phyloP scores from a whole-genome alignment of 2,888 invertebrate species.

The Patella ulyssiponensis region DNA sequence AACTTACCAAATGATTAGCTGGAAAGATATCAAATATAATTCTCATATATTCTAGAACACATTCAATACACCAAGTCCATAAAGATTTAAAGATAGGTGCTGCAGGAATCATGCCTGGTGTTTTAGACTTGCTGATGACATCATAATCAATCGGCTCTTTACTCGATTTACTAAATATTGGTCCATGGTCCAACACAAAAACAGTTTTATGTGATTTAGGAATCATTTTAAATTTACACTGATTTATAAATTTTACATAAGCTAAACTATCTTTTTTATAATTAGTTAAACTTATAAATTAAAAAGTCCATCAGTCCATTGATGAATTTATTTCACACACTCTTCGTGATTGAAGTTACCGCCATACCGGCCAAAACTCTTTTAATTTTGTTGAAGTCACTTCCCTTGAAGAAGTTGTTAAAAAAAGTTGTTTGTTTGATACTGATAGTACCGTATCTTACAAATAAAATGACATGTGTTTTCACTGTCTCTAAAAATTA shows the following conservation, averaged over 20 bases:
- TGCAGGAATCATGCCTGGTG: constrained; percentile 77
- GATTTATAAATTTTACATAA: background rate
- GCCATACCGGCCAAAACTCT: too few relatives aligned
- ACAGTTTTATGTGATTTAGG: constrained; percentile 86
- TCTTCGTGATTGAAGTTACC: too few relatives aligned
- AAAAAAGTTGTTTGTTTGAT: too few relatives aligned
- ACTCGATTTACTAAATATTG: constrained; percentile 89
- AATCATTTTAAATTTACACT: background rate
- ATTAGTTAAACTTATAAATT: too few relatives aligned
- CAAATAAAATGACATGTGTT: too few relatives aligned
- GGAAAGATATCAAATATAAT: constrained; percentile 99
- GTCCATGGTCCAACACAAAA: constrained; percentile 94
- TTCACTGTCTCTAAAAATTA: too few relatives aligned
- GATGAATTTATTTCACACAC: too few relatives aligned
- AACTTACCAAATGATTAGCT: constrained; percentile 71
- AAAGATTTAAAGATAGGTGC: constrained; percentile 91
- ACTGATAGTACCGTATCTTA: too few relatives aligned
- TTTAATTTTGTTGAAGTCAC: too few relatives aligned
- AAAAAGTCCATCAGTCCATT: too few relatives aligned
- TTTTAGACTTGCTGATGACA: constrained; percentile 77
- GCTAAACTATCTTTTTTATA: too few relatives aligned
- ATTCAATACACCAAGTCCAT: constrained; percentile 97
- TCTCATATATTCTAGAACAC: constrained; percentile 94
- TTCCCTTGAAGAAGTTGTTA: too few relatives aligned
- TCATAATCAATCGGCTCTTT: constrained; percentile 89